Evolutionary conservation across 2,797 vertebrate genomes (phyloP).

Genomic region (Amblyraja radiata): DNA sequence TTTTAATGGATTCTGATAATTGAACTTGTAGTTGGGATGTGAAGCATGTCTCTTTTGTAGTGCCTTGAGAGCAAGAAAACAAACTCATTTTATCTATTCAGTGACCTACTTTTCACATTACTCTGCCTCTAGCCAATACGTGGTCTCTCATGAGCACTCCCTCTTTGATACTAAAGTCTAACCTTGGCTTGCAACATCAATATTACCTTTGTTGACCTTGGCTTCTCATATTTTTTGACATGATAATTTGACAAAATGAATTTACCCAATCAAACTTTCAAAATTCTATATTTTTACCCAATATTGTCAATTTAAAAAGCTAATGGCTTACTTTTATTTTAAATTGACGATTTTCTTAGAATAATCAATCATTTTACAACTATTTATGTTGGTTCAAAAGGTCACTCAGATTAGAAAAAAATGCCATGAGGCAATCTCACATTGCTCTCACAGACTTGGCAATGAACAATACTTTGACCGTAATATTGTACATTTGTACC

Average conservation of each 20-base stretch:
- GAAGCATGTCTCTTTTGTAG: background rate
- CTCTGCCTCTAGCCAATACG: conserved; percentile 34
- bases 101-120: conserved; percentile 46
- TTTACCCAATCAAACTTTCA: background rate
- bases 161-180: conserved; percentile 14
- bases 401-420: background rate
- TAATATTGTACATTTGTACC: background rate
- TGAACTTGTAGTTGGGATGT: background rate
- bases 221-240: background rate
- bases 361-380: background rate
- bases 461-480: background rate
- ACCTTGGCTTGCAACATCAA: background rate
- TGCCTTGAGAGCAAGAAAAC: conserved; percentile 6
- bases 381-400: background rate
- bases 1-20: background rate
- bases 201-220: background rate
- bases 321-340: background rate
- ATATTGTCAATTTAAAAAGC: background rate
- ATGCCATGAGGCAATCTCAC: background rate
- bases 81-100: conserved; percentile 44
- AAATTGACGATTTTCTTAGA: background rate
- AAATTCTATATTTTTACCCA: background rate
- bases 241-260: background rate
- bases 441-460: background rate
- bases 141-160: conserved; percentile 25